Evolutionary conservation across 2,797 vertebrate species (phyloP), one percentile per base, ranked within the genome.

Genomic region (Cossypha heuglini): DNA sequence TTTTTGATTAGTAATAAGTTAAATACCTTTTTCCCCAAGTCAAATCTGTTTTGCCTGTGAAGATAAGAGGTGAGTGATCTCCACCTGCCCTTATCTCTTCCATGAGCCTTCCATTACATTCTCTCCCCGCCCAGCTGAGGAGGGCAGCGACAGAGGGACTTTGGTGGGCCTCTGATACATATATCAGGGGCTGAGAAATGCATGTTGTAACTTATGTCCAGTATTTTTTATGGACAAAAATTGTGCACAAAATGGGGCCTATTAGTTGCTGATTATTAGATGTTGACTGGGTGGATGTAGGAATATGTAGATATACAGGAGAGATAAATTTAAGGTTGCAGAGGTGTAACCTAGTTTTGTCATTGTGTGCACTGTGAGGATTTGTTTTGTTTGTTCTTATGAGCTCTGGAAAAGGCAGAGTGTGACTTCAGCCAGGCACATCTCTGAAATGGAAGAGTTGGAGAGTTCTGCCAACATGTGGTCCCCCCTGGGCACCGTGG

Each of bases 81-180:
- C 19, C 28, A 16, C 13, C 4, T 59, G 37, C 28, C 48, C 6
- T 63, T 75, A 11, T 24, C 40, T 71, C 0, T 2, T 37, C 19
- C 8, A 4, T 0, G 3, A 69, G 10, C 43, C 7, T 52, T 57
- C 38, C 2, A 1, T 57, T 10, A 1, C 24, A 1, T 80, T 63
- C 19, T 52, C 16, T 76, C 7, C 64, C 15, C 8, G 5, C 9
- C 45, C 8, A 18, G 22, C 6, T 49, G 25, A 79, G 42, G 46
- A 57, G 16, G 22, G 31, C 14, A 68, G 10, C 28, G 55, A 20
- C 5, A 35, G 13, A 79, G 46, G 0, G 1, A 45, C 42, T 82
- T 61, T 24, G 54, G 28, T 75, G 67, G 15, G 25, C 8, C 16
- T 43, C 1, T 29, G 28, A 42, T 48, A 25, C 3, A 0, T 43